Evolutionary conservation across 2,113 vertebrate genomes (phyloP), one percentile per base, ranked within the genome.

Genomic region (Rattus rattus): DNA sequence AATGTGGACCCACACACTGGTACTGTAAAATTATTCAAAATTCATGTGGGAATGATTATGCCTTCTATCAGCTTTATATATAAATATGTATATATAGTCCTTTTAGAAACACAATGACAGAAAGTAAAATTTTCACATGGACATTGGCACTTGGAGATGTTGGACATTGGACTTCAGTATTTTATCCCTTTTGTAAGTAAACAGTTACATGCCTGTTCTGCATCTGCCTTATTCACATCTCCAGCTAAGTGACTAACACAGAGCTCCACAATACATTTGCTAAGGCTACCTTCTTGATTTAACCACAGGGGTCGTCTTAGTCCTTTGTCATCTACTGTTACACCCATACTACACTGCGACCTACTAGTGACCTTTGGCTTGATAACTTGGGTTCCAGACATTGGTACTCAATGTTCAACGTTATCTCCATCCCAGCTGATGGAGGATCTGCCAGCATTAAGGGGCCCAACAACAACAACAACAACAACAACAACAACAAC

Each of bases 61-160:
- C 56, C 65, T 86, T 77, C 13, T 33, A 63, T 63, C 16, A 54
- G n/a, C 86, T 84, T 90, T 43, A 87, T 28, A 28, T 54, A 33
- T 2, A 65, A 65, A 65, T 30, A 59, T 67, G 11, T 43, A 43
- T 43, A 43, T 67, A 49, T 20, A 16, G 63, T 43, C 7, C 49
- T 43, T 77, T 97, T 91, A 30, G 20, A 83, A 85, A 72, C 56
- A 22, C 19, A 83, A 67, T 75, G 20, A n/a, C 61, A 92, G 26
- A 85, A 76, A 72, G 52, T 70, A 91, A 30, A 72, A 19, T 77
- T 52, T 70, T 92, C 19, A 19, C 2, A 8, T 39, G 56, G 33
- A 3, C 19, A 17, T 11, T 52, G 19, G 39, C 33, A 52, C 6
- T 54, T 54, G 22, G 47, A 93, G 30, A 39, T 7, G 9, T 43